These are phyloP conservation scores for Esox masquinongy DNA, from an alignment of 2,797 vertebrate genomes.

Conservation along the genomic window DNA sequence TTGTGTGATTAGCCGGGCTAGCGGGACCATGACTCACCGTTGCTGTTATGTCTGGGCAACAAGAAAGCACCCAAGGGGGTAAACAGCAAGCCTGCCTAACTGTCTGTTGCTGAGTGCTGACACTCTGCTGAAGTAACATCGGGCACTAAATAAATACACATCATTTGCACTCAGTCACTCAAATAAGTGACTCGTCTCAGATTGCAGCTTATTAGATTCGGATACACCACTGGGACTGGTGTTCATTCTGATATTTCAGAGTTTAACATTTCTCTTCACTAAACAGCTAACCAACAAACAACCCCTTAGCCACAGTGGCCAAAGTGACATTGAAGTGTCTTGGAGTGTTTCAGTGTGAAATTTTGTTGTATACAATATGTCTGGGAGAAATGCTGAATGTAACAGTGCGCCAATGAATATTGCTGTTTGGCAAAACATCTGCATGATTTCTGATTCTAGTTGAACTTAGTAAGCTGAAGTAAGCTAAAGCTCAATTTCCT, in stretches of 20 bases:
- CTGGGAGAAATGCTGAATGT: constrained; percentile 34
- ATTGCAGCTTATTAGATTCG: constrained; percentile 59
- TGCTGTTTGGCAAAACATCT: constrained; percentile 41
- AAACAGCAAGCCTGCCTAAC: not conserved
- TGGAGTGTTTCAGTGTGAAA: constrained; percentile 13
- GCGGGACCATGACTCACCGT: not conserved
- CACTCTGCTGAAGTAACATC: constrained; percentile 45
- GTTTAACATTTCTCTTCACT: not conserved
- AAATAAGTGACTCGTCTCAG: constrained; percentile 57
- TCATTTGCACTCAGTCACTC: constrained; percentile 48
- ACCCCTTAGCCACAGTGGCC: not conserved
- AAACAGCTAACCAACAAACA: not conserved
- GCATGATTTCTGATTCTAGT: constrained; percentile 38
- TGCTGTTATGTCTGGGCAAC: not conserved
- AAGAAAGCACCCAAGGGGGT: not conserved
- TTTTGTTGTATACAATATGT: constrained; percentile 25
- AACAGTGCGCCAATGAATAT: not conserved
- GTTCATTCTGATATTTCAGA: not conserved
- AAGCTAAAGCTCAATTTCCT: constrained; percentile 50
- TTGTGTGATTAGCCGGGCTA: not conserved
- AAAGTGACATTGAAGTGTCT: constrained; percentile 11
- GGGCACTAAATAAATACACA: constrained; percentile 56
- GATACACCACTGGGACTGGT: constrained; percentile 56
- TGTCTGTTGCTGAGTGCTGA: not conserved
- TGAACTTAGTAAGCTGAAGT: constrained; percentile 26